Conservation (phyloP, 2,113 vertebrate genomes). For the Equus quagga region DNA sequence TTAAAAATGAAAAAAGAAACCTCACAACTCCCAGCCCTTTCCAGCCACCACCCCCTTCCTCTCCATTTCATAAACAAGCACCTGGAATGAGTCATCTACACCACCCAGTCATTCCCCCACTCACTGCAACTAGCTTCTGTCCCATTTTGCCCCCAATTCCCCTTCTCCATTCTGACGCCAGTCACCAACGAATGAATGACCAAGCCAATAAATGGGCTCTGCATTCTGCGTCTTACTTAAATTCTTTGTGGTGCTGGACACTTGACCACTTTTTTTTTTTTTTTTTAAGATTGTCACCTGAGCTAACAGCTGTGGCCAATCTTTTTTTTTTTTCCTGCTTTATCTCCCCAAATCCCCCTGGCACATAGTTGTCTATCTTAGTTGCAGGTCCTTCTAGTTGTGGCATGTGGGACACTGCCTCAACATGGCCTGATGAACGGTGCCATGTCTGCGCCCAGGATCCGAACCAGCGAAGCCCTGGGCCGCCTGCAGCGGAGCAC, state of each 20-base stretch:
- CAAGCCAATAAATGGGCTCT: background rate
- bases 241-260: background rate
- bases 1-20: background rate
- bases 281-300: too few species aligned
- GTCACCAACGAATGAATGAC: background rate
- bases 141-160: background rate
- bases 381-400: too few species aligned
- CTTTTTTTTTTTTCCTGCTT: too few species aligned
- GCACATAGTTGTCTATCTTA: too few species aligned
- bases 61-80: constrained; percentile 41
- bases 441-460: too few species aligned
- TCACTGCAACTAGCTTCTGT: background rate
- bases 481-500: too few species aligned
- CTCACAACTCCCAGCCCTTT: background rate
- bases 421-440: too few species aligned
- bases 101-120: background rate
- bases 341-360: too few species aligned
- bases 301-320: too few species aligned
- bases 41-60: background rate
- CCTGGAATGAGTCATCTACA: constrained; percentile 58
- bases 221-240: background rate
- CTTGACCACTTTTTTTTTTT: background rate
- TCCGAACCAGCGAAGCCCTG: too few species aligned
- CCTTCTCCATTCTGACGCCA: background rate
- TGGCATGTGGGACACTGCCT: too few species aligned